A percentile compares a stretch with the other conserved stretches of the same genome.
phyloP scores from a whole-genome alignment of 1,140 invertebrate genomes.

The Samia ricini region DNA sequence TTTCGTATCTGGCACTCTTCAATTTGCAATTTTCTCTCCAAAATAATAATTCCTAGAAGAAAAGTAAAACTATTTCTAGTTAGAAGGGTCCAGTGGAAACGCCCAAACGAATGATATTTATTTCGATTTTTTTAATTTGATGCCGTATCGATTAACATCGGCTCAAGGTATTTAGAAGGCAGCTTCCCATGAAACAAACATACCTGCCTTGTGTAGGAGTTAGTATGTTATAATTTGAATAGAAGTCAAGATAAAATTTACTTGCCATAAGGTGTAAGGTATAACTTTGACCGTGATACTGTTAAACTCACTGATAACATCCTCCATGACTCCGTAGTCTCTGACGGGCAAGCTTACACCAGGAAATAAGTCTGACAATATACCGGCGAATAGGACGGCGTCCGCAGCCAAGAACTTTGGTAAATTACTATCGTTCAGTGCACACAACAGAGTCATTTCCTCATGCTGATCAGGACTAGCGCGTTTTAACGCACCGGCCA shows the following conservation, averaged over 20 bases:
- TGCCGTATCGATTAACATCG: too few relatives aligned
- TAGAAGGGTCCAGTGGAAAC: background rate
- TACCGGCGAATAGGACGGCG: constrained; percentile 90
- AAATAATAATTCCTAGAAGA: constrained; percentile 35
- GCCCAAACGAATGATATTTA: too few relatives aligned
- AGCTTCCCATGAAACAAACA: too few relatives aligned
- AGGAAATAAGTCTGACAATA: constrained; percentile 94
- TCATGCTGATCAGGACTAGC: constrained; percentile 89
- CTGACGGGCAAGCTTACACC: constrained; percentile 87
- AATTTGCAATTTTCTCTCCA: constrained; percentile 79
- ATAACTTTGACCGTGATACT: background rate
- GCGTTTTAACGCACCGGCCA: constrained; percentile 93
- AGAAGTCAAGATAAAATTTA: too few relatives aligned
- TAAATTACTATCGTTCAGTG: constrained; percentile 93
- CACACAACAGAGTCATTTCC: constrained; percentile 88
- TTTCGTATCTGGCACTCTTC: constrained; percentile 85
- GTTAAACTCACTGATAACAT: constrained; percentile 75
- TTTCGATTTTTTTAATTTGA: too few relatives aligned
- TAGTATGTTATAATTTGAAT: too few relatives aligned
- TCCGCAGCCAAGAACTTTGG: constrained; percentile 95
- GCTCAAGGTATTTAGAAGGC: too few relatives aligned
- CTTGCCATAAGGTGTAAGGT: too few relatives aligned
- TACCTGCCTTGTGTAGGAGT: too few relatives aligned
- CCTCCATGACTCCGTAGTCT: constrained; percentile 86
- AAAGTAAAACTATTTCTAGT: constrained; percentile 8